Evolutionary conservation across 2,113 vertebrate species (phyloP).

Genomic region (Phodopus roborovskii): DNA sequence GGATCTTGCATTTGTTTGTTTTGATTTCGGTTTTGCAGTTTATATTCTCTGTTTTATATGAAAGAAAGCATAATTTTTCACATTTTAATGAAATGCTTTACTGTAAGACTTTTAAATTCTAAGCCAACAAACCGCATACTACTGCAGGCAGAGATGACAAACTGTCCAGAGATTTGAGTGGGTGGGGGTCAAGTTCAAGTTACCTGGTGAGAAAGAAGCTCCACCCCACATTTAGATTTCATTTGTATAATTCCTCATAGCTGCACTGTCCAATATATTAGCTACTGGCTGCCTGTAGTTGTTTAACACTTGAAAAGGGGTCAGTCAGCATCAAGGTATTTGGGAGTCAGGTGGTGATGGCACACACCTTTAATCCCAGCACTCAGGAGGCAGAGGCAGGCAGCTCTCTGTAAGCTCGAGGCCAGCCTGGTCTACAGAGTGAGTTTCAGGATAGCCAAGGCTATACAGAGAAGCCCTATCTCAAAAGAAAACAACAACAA

Average conservation of each 20-base stretch:
- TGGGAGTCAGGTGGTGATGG: too few species aligned
- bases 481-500: too few species aligned
- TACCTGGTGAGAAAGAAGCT: background rate
- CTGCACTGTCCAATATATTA: background rate
- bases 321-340: background rate
- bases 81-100: conserved; percentile 30
- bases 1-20: background rate
- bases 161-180: background rate
- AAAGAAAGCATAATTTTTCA: background rate
- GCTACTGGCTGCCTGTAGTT: background rate
- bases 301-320: background rate
- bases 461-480: too few species aligned
- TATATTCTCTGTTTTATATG: background rate
- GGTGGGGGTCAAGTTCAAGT: too few species aligned
- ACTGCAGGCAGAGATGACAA: background rate
- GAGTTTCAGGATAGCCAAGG: too few species aligned
- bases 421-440: too few species aligned
- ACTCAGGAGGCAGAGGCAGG: too few species aligned
- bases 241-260: background rate
- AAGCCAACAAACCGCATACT: background rate
- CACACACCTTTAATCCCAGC: too few species aligned
- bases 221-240: background rate
- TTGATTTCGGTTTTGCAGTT: background rate
- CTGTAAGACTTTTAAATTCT: background rate
- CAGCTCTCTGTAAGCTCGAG: too few species aligned